phyloP scores from a whole-genome alignment of 2,797 vertebrate genomes.

The Corythornis leucogaster region DNA sequence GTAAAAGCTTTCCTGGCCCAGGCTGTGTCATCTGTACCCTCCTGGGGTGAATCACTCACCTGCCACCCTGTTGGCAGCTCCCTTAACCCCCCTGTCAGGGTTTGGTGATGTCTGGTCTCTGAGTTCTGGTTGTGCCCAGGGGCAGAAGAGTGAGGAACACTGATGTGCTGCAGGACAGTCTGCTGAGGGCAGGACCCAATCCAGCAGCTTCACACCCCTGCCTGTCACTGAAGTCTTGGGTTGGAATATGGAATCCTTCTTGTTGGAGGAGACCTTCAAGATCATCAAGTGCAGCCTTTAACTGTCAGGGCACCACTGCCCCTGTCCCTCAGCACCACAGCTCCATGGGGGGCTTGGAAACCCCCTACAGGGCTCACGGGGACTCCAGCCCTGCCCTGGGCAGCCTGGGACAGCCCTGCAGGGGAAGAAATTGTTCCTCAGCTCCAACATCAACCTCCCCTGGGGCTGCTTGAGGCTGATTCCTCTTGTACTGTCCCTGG shows the following conservation, averaged over 20 bases:
- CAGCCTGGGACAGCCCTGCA: too few relatives aligned
- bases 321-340: background rate
- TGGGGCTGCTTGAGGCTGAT: too few relatives aligned
- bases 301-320: background rate
- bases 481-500: too few relatives aligned
- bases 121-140: background rate
- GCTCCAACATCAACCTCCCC: too few relatives aligned
- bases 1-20: background rate
- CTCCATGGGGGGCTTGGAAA: background rate
- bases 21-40: background rate
- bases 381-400: too few relatives aligned
- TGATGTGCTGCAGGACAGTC: background rate
- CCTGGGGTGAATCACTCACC: background rate
- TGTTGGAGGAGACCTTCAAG: background rate
- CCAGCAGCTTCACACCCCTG: background rate
- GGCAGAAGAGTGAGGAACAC: background rate
- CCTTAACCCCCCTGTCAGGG: accelerated
- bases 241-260: background rate
- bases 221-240: background rate
- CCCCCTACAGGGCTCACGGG: background rate
- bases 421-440: too few relatives aligned
- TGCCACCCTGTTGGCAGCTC: background rate
- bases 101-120: too few relatives aligned
- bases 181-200: background rate
- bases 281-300: background rate